Evolutionary conservation across 2,113 vertebrate genomes (phyloP).

Genomic region (Tupaia chinensis): DNA sequence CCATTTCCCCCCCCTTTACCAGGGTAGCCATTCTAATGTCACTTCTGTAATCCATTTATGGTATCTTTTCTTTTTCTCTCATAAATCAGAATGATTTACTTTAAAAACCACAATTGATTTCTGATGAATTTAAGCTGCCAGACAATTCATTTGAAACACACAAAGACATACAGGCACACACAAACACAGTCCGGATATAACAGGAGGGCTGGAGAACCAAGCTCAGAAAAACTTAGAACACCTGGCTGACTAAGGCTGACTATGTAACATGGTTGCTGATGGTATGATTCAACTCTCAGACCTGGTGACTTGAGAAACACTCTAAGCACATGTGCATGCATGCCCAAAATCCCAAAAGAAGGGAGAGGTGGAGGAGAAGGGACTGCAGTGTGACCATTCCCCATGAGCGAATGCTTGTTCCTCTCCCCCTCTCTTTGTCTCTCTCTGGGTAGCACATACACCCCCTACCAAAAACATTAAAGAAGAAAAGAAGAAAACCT

Average conservation of each 20-base stretch:
- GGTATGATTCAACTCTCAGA: too few relatives aligned
- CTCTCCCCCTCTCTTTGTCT: too few relatives aligned
- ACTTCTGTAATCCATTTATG: background rate
- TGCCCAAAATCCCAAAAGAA: too few relatives aligned
- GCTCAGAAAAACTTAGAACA: background rate
- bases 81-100: slow-evolving; percentile 24
- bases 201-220: background rate
- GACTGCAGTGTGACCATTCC: too few relatives aligned
- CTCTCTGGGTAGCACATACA: too few relatives aligned
- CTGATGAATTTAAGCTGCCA: slow-evolving; percentile 41
- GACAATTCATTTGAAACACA: background rate
- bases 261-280: too few relatives aligned
- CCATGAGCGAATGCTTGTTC: too few relatives aligned
- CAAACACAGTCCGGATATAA: background rate
- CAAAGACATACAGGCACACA: background rate
- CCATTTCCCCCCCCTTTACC: background rate
- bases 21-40: background rate
- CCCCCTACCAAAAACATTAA: too few relatives aligned
- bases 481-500: background rate
- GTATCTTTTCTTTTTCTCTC: background rate
- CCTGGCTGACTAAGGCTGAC: background rate
- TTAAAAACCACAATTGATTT: slow-evolving; percentile 25
- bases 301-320: too few relatives aligned
- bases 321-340: too few relatives aligned
- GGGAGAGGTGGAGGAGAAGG: too few relatives aligned